Percentiles rank a stretch among this genome's conserved stretches.
Evolutionary conservation across 2,113 vertebrate genomes (phyloP).

Genomic region (Caranx melampygus): DNA sequence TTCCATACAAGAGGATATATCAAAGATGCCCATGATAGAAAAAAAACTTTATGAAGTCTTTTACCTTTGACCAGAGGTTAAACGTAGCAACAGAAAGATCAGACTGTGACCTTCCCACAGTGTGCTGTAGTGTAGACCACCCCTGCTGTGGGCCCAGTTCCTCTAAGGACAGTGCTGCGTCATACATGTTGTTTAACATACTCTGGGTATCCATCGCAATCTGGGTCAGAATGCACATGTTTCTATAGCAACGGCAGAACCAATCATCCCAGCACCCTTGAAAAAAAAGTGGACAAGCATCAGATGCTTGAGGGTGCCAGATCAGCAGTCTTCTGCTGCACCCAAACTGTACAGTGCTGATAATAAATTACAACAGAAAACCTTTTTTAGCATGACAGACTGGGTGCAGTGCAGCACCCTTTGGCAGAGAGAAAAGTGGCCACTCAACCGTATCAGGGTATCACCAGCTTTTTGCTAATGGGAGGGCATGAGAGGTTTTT

Average conservation of each 20-base stretch:
- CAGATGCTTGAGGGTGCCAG: slow-evolving; percentile 41
- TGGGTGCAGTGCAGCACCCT: slow-evolving; percentile 44
- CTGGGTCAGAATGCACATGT: background rate
- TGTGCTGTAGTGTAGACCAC: background rate
- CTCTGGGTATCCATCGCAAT: slow-evolving; percentile 9
- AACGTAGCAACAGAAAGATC: background rate
- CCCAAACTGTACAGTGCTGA: slow-evolving; percentile 52
- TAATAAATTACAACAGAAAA: slow-evolving; percentile 58
- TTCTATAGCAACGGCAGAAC: slow-evolving; percentile 41
- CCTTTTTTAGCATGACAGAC: slow-evolving; percentile 56
- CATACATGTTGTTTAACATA: background rate
- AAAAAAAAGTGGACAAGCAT: slow-evolving; percentile 28
- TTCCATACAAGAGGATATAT: background rate
- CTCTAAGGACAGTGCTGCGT: background rate
- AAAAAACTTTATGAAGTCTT: background rate
- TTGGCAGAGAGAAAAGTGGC: slow-evolving; percentile 24
- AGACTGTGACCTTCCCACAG: background rate
- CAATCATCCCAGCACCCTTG: slow-evolving; percentile 44
- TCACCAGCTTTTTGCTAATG: background rate
- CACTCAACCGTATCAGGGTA: background rate
- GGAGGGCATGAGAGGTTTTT: background rate
- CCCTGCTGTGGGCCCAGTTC: background rate
- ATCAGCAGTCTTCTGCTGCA: slow-evolving; percentile 53
- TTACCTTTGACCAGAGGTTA: background rate
- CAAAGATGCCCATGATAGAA: background rate